Conservation (phyloP, 2,113 vertebrate species). For the Cryptomyrus ogoouensis region DNA sequence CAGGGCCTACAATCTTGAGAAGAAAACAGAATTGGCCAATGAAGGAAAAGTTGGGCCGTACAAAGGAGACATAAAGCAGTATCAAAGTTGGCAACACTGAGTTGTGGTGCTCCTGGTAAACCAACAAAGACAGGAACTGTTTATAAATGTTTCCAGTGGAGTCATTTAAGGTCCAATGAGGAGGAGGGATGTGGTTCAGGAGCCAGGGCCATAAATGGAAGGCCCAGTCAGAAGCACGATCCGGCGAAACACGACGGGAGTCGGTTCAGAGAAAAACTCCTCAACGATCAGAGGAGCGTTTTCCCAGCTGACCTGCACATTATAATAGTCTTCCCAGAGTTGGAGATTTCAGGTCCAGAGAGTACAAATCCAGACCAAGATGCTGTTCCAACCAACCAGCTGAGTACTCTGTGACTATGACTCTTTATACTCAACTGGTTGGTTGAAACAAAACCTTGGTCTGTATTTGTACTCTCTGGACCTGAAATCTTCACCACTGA, state of each 20-base stretch:
- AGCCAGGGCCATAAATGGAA: neutral
- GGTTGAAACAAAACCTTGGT: no score
- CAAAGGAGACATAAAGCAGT: neutral
- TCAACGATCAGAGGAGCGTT: neutral
- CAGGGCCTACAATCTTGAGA: no score
- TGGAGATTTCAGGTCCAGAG: no score
- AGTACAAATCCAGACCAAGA: no score
- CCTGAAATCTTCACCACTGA: neutral
- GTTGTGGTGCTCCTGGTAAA: neutral
- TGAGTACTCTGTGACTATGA: no score
- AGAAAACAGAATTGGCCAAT: neutral
- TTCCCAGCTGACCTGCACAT: neutral
- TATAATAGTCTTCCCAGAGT: neutral
- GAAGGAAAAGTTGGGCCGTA: neutral
- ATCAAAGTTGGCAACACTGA: neutral
- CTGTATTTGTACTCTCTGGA: no score
- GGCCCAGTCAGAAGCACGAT: neutral
- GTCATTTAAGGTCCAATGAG: neutral
- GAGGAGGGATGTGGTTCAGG: neutral
- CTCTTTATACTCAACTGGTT: no score
- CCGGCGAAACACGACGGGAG: neutral
- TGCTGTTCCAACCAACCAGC: no score
- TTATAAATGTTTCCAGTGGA: neutral
- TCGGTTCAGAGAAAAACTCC: neutral
- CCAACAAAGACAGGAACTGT: neutral